These are phyloP conservation scores for Papilio polytes DNA, from an alignment of 1,140 invertebrate species.

Conservation along the genomic window DNA sequence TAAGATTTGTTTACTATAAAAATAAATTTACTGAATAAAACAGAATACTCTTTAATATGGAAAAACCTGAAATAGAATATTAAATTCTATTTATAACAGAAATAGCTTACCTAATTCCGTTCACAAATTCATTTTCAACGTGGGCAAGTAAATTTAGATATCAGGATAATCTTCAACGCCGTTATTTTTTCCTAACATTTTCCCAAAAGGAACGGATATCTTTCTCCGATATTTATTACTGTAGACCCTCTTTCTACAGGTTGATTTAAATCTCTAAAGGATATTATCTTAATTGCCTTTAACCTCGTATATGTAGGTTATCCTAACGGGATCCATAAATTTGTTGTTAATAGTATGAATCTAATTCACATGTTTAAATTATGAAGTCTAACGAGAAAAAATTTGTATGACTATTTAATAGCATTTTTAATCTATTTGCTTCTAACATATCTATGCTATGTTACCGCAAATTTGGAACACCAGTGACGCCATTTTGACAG, in stretches of 20 bases:
- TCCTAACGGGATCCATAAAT: background rate
- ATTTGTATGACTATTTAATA: no score
- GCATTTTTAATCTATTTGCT: no score
- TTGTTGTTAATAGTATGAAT: slow-evolving; percentile 7
- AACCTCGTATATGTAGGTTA: background rate
- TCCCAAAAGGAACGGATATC: slow-evolving; percentile 32
- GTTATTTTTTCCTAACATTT: slow-evolving; percentile 35
- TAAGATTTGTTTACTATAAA: no score
- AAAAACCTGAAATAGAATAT: no score
- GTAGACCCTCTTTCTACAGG: slow-evolving; percentile 32
- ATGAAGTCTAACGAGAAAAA: no score
- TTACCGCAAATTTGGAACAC: no score
- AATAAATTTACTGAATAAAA: no score
- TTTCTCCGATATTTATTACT: slow-evolving; percentile 35
- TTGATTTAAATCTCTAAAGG: slow-evolving; percentile 34
- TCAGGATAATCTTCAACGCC: slow-evolving; percentile 27
- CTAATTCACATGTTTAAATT: background rate
- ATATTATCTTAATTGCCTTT: slow-evolving; percentile 38
- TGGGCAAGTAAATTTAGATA: slow-evolving; percentile 34
- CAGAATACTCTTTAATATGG: no score
- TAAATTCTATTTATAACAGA: background rate
- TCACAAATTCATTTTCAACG: slow-evolving; percentile 20
- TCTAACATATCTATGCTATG: no score
- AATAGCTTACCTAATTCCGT: background rate
- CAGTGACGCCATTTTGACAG: no score